These are phyloP conservation scores for Microchirus variegatus DNA, from an alignment of 2,797 vertebrate genomes.

Conservation along the genomic window DNA sequence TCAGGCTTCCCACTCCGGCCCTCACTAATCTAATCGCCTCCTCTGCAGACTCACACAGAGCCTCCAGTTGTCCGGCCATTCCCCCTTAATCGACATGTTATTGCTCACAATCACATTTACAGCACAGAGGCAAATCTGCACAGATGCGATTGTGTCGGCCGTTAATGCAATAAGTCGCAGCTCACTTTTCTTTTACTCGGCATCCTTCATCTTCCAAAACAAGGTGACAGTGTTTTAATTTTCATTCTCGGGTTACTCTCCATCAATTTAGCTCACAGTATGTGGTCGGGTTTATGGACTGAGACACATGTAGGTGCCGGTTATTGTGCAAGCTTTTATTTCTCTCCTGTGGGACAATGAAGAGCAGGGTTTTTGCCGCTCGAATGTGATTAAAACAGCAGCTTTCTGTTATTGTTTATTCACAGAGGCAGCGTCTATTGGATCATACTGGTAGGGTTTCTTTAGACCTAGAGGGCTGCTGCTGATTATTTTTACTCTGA, in stretches of 20 bases:
- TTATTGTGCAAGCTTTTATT: constrained; percentile 76
- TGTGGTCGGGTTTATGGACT: constrained; percentile 68
- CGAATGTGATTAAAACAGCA: constrained; percentile 71
- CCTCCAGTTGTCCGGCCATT: constrained; percentile 88
- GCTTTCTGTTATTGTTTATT: constrained; percentile 72
- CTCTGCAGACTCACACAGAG: constrained; percentile 91
- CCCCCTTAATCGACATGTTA: constrained; percentile 94
- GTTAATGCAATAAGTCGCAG: constrained; percentile 91
- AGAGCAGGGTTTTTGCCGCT: constrained; percentile 61
- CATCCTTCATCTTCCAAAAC: constrained; percentile 86
- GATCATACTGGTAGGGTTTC: constrained; percentile 54
- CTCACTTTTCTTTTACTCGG: constrained; percentile 84
- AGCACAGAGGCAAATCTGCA: constrained; percentile 93
- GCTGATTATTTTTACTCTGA: constrained; percentile 40
- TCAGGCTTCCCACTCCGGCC: constrained; percentile 72
- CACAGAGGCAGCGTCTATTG: constrained; percentile 63
- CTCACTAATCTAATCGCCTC: constrained; percentile 87
- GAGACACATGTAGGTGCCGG: constrained; percentile 76
- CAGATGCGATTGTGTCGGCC: constrained; percentile 91
- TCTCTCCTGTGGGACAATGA: constrained; percentile 70
- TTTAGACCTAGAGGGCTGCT: constrained; percentile 14
- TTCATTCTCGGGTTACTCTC: constrained; percentile 69
- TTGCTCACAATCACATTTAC: constrained; percentile 96
- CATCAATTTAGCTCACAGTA: constrained; percentile 64
- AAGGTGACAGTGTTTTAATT: constrained; percentile 84